Conservation (phyloP, 2,888 invertebrate species). For the Deilephila elpenor region DNA sequence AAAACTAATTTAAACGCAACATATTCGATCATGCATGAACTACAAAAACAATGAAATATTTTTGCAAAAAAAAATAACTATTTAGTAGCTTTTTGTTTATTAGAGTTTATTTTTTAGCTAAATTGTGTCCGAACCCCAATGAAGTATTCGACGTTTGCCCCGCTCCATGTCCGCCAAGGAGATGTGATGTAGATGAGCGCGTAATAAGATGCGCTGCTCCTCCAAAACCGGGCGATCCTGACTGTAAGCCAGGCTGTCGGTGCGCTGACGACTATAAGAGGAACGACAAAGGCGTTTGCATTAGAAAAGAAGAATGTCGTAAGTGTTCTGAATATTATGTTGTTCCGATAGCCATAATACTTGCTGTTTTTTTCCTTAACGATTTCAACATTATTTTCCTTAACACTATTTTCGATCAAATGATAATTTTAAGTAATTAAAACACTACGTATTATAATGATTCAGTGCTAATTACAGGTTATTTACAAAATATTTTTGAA, state of each 20-base stretch:
- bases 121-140: slow-evolving; percentile 4
- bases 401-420: too few relatives aligned
- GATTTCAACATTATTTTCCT: too few relatives aligned
- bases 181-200: slow-evolving; percentile 47
- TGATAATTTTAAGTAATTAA: too few relatives aligned
- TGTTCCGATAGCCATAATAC: too few relatives aligned
- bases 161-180: slow-evolving; percentile 45
- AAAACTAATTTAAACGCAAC: too few relatives aligned
- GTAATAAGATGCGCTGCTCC: slow-evolving; percentile 44
- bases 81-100: neutral
- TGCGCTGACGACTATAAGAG: slow-evolving; percentile 32
- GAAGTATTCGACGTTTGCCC: slow-evolving; percentile 50
- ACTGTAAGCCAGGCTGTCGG: slow-evolving; percentile 44
- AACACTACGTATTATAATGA: too few relatives aligned
- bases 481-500: too few relatives aligned
- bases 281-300: neutral
- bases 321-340: too few relatives aligned
- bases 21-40: too few relatives aligned
- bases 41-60: neutral
- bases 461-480: too few relatives aligned
- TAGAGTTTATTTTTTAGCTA: neutral
- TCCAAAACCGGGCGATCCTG: slow-evolving; percentile 46
- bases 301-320: too few relatives aligned
- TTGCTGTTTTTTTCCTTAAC: too few relatives aligned
- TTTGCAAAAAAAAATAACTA: neutral